Evolutionary conservation across 2,888 invertebrate species (phyloP), one percentile per base, ranked within the genome.

Genomic region (Cloeon dipterum): DNA sequence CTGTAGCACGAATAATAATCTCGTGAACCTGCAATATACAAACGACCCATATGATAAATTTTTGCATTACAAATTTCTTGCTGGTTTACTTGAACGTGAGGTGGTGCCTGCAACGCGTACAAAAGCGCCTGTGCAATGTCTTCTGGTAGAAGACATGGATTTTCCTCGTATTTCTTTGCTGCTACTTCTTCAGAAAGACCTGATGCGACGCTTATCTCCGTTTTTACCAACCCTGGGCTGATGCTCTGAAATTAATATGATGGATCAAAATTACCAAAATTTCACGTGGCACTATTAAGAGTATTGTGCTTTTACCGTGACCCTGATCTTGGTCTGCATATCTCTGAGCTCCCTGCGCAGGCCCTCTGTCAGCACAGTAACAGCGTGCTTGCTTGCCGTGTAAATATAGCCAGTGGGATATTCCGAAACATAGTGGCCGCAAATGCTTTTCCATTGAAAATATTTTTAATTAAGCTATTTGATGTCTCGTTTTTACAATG

Each of bases 271-370:
- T n/a, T n/a, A n/a, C n/a, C n/a, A n/a, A n/a, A n/a, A n/a, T n/a
- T n/a, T n/a, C n/a, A n/a, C n/a, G n/a, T n/a, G n/a, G n/a, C n/a
- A n/a, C n/a, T n/a, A n/a, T n/a, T n/a, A n/a, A n/a, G n/a, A n/a
- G n/a, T n/a, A n/a, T n/a, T n/a, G n/a, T n/a, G n/a, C n/a, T 29
- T 17, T 21, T 19, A 35, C 35, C 35, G 35, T 35, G 10, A 35
- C 23, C 10, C 35, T n/a, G 8, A 20, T 35, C 20, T 21, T 17
- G 19, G 21, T 14, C 8, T 35, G 16, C 7, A 17, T n/a, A 5
- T 35, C 35, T 13, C 20, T 14, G 14, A 35, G 23, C 11, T 35
- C 35, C 25, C 20, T 21, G 17, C 35, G 20, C 4, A 35, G 35
- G 17, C 35, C 35, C 5, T 35, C 35, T 5, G 35, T 21, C 21